Percentiles rank a stretch among this genome's conserved stretches.
phyloP scores from a whole-genome alignment of 2,113 vertebrate genomes.

The Semicossyphus pulcher region DNA sequence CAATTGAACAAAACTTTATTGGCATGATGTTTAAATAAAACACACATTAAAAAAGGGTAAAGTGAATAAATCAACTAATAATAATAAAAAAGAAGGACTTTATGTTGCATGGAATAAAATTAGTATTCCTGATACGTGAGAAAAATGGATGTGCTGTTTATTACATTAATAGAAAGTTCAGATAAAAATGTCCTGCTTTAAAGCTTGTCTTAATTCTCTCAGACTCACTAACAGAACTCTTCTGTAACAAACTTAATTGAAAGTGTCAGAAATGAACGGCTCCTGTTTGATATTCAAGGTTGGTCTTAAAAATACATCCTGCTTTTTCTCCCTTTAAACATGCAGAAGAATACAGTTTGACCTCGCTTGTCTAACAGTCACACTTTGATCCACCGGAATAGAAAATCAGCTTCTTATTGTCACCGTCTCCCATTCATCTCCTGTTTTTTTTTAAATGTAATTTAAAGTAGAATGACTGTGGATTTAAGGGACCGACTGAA shows the following conservation, averaged over 20 bases:
- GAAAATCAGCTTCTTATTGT: constrained; percentile 7
- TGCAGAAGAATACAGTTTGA: constrained; percentile 10
- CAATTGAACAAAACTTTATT: no score
- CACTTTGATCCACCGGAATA: background rate
- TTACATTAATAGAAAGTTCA: background rate
- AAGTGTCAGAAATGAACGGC: background rate
- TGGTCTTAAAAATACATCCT: background rate
- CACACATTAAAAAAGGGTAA: background rate
- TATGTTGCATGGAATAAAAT: background rate
- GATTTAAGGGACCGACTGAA: constrained; percentile 33
- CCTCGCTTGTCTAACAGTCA: background rate
- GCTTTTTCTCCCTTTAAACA: background rate
- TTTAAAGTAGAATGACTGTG: constrained; percentile 33
- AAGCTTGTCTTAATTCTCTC: background rate
- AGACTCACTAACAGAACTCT: background rate
- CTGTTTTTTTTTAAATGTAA: background rate
- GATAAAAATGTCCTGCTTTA: background rate
- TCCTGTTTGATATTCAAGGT: background rate
- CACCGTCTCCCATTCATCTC: constrained; percentile 1
- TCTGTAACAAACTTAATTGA: background rate
- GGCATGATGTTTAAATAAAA: background rate
- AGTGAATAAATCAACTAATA: background rate
- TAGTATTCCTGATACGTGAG: background rate
- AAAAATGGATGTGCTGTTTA: no score
- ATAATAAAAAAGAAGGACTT: background rate